phyloP scores from a whole-genome alignment of 2,888 invertebrate species.

The Drosophila macrothrix region DNA sequence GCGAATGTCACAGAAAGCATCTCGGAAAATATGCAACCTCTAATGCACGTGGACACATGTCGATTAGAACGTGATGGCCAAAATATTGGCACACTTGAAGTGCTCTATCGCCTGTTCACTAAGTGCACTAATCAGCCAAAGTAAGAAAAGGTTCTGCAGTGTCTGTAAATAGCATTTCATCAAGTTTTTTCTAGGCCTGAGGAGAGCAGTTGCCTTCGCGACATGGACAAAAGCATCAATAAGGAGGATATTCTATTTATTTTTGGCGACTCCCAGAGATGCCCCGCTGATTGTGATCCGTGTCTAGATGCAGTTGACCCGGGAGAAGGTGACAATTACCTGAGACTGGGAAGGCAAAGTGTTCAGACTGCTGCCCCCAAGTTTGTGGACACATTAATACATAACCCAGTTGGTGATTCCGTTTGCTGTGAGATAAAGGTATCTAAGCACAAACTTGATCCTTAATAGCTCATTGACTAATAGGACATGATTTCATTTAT shows the following conservation, averaged over 20 bases:
- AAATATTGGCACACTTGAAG: conserved; percentile 55
- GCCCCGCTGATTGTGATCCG: conserved; percentile 48
- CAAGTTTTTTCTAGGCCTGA: neutral
- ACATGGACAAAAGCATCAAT: conserved; percentile 67
- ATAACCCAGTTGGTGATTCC: conserved; percentile 43
- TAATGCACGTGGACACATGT: conserved; percentile 55
- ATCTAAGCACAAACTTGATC: neutral
- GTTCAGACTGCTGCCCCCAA: conserved; percentile 59
- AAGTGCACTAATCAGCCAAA: conserved; percentile 53
- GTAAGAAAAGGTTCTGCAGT: conserved; percentile 19
- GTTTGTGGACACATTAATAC: conserved; percentile 44
- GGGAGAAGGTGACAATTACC: conserved; percentile 41
- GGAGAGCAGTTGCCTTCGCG: conserved; percentile 24
- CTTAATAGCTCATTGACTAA: too few relatives aligned
- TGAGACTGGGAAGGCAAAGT: conserved; percentile 72
- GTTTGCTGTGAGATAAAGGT: conserved; percentile 67
- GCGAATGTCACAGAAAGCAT: conserved; percentile 53
- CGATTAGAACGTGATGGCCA: conserved; percentile 43
- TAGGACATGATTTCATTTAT: neutral
- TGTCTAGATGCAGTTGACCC: conserved; percentile 32
- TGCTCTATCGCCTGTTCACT: conserved; percentile 60
- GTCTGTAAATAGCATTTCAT: neutral
- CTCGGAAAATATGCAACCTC: conserved; percentile 40
- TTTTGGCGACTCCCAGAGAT: conserved; percentile 61
- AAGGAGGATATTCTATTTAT: conserved; percentile 75